Evolutionary conservation across 2,888 invertebrate species (phyloP), one percentile per base, ranked within the genome.

Genomic region (Philaethria dido): DNA sequence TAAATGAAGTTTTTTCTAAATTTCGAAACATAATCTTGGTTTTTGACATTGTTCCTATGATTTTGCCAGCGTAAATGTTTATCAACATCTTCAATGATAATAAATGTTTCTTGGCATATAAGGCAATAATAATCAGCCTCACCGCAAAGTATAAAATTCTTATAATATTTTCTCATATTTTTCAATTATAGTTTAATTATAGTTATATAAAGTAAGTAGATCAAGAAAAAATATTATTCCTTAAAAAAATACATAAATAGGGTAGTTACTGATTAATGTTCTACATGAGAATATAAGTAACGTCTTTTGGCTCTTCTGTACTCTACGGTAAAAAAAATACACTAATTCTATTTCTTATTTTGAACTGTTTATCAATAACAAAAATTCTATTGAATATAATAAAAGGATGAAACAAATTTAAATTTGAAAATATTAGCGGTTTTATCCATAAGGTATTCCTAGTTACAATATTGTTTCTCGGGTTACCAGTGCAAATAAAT

Each of bases 101-200:
- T 64, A 66, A 84, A 85, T 3, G 74, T 74, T 74, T 88, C 86
- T 36, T 80, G 72, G 66, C 88, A 89, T 9, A 88, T 18, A 2
- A 89, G 70, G 64, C 89, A 89, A 64, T 80, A 76, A 64, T 77
- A 80, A 22, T 85, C 78, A 9, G 81, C 74, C 54, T 85, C 81
- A 6, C 86, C 85, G 66, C 82, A 83, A 25, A 89, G 59, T 68
- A 89, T 83, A 65, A 84, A 83, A 71, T 89, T 86, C 68, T 80
- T 86, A 57, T 52, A 70, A 69, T 71, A 75, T 50, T 69, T 71
- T 48, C 70, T 67, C 75, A 75, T 73, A 13, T 33, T 50, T 22
- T 33, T 3, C 8, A 22, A 48, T 61, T n/a, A 25, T 0, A n/a
- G n/a, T n/a, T n/a, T n/a, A n/a, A n/a, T n/a, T n/a, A n/a, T n/a